Evolutionary conservation across 2,888 invertebrate genomes (phyloP).

Genomic region (Phragmatobia fuliginosa): DNA sequence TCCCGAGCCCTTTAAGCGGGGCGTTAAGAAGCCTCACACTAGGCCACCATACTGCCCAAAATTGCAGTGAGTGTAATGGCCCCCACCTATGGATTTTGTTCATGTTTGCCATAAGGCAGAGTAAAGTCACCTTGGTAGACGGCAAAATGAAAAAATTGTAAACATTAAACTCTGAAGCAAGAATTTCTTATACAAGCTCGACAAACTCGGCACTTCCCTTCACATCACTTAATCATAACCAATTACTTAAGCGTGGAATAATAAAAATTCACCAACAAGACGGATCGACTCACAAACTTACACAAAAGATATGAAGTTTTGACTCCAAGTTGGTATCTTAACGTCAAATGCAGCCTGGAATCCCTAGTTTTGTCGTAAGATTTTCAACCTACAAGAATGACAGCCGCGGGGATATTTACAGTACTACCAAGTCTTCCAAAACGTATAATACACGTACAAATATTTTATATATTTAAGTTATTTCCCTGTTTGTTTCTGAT

Average conservation of each 20-base stretch:
- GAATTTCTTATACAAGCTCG: background rate
- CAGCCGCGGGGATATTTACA: no score
- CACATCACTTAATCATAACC: background rate
- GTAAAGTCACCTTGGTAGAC: no score
- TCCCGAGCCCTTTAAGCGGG: no score
- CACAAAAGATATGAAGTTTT: constrained; percentile 66
- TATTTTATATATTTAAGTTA: background rate
- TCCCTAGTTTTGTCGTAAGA: constrained; percentile 43
- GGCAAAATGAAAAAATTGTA: no score
- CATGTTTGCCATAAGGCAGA: no score
- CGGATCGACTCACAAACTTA: constrained; percentile 56
- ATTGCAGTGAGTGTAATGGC: no score
- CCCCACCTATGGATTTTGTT: no score
- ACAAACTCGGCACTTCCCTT: background rate
- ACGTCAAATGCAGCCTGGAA: constrained; percentile 56
- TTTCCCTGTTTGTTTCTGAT: no score
- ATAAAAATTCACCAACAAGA: constrained; percentile 51
- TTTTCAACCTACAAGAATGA: constrained; percentile 4
- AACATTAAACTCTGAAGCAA: background rate
- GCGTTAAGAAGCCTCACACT: no score
- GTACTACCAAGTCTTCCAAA: background rate
- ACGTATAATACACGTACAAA: background rate
- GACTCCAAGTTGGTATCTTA: constrained; percentile 56
- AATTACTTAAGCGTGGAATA: constrained; percentile 14
- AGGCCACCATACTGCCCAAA: no score